These are phyloP conservation scores for Cetonia aurata DNA, from an alignment of 2,888 invertebrate genomes.

Conservation along the genomic window DNA sequence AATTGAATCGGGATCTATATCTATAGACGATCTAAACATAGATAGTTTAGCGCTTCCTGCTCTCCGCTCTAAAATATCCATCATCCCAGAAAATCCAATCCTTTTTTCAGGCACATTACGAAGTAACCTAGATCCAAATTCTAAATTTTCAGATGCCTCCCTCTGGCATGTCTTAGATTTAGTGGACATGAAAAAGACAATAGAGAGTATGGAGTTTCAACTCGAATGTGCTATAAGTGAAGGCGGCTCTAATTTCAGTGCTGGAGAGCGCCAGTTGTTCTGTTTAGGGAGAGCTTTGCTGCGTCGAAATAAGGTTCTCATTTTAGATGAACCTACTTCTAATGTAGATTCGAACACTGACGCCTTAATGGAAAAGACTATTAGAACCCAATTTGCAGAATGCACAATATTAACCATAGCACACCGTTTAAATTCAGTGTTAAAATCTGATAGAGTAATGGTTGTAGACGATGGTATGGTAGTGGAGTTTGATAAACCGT, in stretches of 20 bases:
- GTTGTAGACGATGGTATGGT: conserved; percentile 83
- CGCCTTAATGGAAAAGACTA: conserved; percentile 79
- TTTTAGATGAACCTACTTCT: conserved; percentile 79
- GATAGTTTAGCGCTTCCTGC: conserved; percentile 78
- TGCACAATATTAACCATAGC: conserved; percentile 87
- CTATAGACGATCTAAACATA: conserved; percentile 84
- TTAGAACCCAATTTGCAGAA: conserved; percentile 76
- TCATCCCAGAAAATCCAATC: conserved; percentile 89
- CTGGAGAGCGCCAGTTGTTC: conserved; percentile 74
- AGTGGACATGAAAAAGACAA: conserved; percentile 78
- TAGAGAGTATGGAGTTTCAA: conserved; percentile 71
- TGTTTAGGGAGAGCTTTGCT: conserved; percentile 75
- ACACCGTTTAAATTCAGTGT: conserved; percentile 84
- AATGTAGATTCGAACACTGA: conserved; percentile 84
- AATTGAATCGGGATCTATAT: conserved; percentile 77
- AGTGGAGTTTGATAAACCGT: conserved; percentile 82
- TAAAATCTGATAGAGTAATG: conserved; percentile 84
- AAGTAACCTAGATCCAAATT: conserved; percentile 89
- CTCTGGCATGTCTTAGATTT: conserved; percentile 88
- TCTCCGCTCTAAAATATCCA: conserved; percentile 80
- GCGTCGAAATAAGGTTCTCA: conserved; percentile 63
- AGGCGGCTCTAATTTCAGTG: conserved; percentile 67
- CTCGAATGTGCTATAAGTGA: conserved; percentile 78
- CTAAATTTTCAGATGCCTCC: conserved; percentile 79
- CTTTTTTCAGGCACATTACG: conserved; percentile 88